Base-by-base conservation (phyloP, 2,113 vertebrate species). In the Sisor rabdophorus region DNA sequence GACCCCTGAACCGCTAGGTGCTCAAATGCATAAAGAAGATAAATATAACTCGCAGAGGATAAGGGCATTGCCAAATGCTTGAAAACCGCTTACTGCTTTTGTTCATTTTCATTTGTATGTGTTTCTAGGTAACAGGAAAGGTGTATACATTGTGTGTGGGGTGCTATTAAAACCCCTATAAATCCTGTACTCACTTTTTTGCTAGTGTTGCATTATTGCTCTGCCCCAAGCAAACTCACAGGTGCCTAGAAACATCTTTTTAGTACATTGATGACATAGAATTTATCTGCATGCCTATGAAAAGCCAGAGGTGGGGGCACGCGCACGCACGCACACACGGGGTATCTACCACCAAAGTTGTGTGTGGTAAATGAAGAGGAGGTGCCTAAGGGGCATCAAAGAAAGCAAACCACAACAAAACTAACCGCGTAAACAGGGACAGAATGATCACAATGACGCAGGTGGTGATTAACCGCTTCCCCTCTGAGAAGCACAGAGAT, bases 331-430 rank as follows among this genome's bases (percentile, higher is more conserved):
- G 69, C 77, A 73, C 71, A 71, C 69, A 67, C 17, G n/a, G 58
- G 48, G 65, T 48, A 28, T 73, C 69, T 16, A 32, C 28, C 13
- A 77, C 59, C 36, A 15, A 28, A 76, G 79, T 53, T 53, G 48
- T 36, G 71, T 28, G 1, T 54, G 52, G 22, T 68, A 50, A n/a
- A 65, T 63, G n/a, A 73, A 52, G 50, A 71, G n/a, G 50, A 17
- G 67, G 73, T 16, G 22, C 17, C 67, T 36, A 50, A 63, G 20
- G 52, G 32, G 61, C 8, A 8, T 28, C 10, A 50, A 47, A 26
- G 68, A 30, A 77, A 44, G 65, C 64, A 77, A 82, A 77, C 81
- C 81, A 80, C 81, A 83, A 83, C 75, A 80, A 80, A 79, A 69
- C 71, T 19, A 64, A n/a, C 5, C 61, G 2, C 5, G 5, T 50